Conservation (phyloP, 2,113 vertebrate genomes). For the Athene noctua region DNA sequence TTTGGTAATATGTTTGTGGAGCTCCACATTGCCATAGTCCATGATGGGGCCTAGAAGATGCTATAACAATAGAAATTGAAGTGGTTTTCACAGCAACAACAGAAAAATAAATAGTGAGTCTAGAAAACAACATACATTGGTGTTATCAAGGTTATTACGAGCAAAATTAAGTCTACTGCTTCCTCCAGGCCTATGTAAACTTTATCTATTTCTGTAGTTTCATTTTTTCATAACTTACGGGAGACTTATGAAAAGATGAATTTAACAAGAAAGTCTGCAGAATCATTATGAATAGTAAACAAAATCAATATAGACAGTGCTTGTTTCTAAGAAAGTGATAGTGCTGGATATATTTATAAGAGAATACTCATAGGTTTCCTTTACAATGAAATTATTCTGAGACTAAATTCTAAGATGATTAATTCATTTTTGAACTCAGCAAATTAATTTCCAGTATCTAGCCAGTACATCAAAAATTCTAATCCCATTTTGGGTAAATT, state of each 20-base stretch:
- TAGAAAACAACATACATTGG: neutral
- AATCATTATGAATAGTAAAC: neutral
- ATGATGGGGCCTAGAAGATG: neutral
- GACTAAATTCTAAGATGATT: neutral
- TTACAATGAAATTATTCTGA: neutral
- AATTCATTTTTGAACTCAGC: neutral
- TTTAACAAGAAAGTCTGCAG: neutral
- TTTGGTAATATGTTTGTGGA: neutral
- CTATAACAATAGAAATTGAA: neutral
- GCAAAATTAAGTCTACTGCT: neutral
- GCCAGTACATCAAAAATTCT: neutral
- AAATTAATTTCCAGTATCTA: constrained; percentile 30
- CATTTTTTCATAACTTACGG: neutral
- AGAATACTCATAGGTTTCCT: neutral
- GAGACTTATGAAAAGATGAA: neutral
- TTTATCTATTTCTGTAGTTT: neutral
- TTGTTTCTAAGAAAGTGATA: neutral
- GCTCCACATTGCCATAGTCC: neutral
- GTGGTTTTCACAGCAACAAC: neutral
- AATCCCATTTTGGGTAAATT: neutral
- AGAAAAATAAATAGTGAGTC: neutral
- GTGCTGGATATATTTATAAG: neutral
- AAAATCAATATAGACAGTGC: neutral
- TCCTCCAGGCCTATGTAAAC: neutral
- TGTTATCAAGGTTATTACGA: neutral